Evolutionary conservation across 2,888 invertebrate genomes (phyloP).

Genomic region (Pachydiplax longipennis): DNA sequence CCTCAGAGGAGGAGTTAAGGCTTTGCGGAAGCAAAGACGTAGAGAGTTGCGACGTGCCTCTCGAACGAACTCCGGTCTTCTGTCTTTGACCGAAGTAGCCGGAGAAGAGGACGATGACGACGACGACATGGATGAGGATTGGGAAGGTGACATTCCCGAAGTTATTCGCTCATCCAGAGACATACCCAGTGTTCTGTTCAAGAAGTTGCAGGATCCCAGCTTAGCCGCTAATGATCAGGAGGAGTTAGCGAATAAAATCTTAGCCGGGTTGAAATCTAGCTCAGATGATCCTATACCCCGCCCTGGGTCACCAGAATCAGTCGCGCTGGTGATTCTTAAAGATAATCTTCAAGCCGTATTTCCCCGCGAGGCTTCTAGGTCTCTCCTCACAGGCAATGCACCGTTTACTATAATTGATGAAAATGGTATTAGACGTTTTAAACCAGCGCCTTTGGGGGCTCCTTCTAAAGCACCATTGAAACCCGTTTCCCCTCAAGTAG

Average conservation of each 20-base stretch:
- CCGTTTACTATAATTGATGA: conserved; percentile 81
- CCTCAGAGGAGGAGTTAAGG: conserved; percentile 1
- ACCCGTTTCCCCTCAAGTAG: neutral
- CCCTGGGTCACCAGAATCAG: neutral
- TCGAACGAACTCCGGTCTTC: conserved; percentile 55
- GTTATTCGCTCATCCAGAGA: conserved; percentile 71
- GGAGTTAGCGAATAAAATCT: neutral
- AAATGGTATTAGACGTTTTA: conserved; percentile 76
- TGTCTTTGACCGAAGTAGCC: conserved; percentile 52
- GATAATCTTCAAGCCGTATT: conserved; percentile 78
- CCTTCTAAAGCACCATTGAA: conserved; percentile 63
- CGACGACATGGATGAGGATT: conserved; percentile 55
- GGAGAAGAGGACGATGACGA: conserved; percentile 50
- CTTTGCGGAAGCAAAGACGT: conserved; percentile 12
- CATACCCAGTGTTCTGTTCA: conserved; percentile 72
- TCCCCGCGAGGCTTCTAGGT: conserved; percentile 76
- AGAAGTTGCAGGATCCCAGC: conserved; percentile 4
- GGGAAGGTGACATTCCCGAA: conserved; percentile 63
- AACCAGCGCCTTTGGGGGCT: conserved; percentile 76
- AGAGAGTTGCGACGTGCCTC: conserved; percentile 55
- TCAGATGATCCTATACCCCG: conserved; percentile 1
- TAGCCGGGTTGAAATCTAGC: neutral
- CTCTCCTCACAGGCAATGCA: conserved; percentile 76
- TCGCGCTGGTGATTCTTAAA: conserved; percentile 68
- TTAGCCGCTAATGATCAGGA: neutral